Conservation (phyloP, 2,888 invertebrate species). For the Caenorhabditis drosophilae region DNA sequence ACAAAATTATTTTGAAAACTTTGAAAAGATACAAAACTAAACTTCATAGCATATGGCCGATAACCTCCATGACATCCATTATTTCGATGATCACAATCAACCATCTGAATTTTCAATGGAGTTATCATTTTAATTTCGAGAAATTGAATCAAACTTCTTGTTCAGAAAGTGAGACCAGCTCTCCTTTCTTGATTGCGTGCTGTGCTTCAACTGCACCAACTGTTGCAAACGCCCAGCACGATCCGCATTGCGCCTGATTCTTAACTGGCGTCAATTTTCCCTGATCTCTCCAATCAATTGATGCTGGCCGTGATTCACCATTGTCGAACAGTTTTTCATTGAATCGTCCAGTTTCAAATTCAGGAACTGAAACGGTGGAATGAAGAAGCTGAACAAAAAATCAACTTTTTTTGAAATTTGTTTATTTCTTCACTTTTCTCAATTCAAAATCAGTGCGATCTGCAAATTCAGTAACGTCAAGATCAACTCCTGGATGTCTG, state of each 20-base stretch:
- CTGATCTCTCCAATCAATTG: conserved; percentile 48
- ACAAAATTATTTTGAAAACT: not conserved
- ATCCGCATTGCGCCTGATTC: conserved; percentile 58
- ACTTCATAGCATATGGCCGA: conserved; percentile 55
- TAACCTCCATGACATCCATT: conserved; percentile 59
- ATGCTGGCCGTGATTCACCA: conserved; percentile 23
- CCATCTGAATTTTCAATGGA: conserved; percentile 28
- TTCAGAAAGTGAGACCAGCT: conserved; percentile 52
- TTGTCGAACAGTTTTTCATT: conserved; percentile 10
- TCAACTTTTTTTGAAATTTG: no score
- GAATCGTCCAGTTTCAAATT: conserved; percentile 7
- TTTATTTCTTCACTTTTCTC: not conserved
- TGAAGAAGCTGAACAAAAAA: no score
- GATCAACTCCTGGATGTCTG: conserved; percentile 24
- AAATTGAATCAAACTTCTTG: conserved; percentile 39
- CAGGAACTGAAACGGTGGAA: no score
- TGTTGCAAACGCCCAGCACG: conserved; percentile 62
- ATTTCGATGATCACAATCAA: conserved; percentile 58
- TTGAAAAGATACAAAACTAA: not conserved
- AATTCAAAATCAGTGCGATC: conserved; percentile 41
- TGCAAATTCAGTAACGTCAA: conserved; percentile 40
- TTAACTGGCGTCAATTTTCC: conserved; percentile 54
- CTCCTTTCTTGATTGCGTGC: conserved; percentile 44
- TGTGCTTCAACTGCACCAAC: conserved; percentile 55
- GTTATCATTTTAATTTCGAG: not conserved